Evolutionary conservation across 2,113 vertebrate species (phyloP), one percentile per base, ranked within the genome.

Genomic region (Gymnobelideus leadbeateri): DNA sequence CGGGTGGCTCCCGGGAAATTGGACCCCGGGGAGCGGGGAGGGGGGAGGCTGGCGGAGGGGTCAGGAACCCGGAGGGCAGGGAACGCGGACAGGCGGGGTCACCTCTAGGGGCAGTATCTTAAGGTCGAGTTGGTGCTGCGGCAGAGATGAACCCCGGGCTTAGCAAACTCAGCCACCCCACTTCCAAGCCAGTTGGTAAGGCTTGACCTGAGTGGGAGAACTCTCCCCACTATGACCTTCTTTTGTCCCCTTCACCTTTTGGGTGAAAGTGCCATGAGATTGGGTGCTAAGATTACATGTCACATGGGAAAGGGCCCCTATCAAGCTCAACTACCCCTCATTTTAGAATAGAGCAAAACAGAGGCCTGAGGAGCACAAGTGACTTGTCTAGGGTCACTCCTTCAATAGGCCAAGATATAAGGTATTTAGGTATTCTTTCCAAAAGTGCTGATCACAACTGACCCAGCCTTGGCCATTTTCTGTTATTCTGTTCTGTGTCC

Each of bases 11-110:
- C 43, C 46, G 21, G 50, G 47, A 16, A 54, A 28, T 89, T 9
- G 52, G 92, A 93, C 89, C 93, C 93, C 92, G 94, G 68, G 61
- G 25, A 92, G 89, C 92, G 94, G 68, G 61, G 25, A 92, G 89
- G 92, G 54, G 89, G 77, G 49, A 77, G 91, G n/a, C 90, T 0
- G 9, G n/a, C 0, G 23, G 43, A 28, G 26, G n/a, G 21, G 90
- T 0, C 5, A 43, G 23, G 4, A 3, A 53, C 37, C 61, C 37
- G 6, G 49, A 4, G 10, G 37, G 5, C 0, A 53, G 5, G 28
- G 89, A 26, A 28, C 28, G 50, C 51, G 84, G 84, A 0, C 16
- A 19, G 7, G 37, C 19, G 19, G n/a, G n/a, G n/a, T 84, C 68
- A 23, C 68, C 68, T 21, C 68, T 84, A 84, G 68, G n/a, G 37